A percentile compares a stretch with the other conserved stretches of the same genome.
Evolutionary conservation across 2,113 vertebrate genomes (phyloP).

Genomic region (Tachysurus fulvidraco): DNA sequence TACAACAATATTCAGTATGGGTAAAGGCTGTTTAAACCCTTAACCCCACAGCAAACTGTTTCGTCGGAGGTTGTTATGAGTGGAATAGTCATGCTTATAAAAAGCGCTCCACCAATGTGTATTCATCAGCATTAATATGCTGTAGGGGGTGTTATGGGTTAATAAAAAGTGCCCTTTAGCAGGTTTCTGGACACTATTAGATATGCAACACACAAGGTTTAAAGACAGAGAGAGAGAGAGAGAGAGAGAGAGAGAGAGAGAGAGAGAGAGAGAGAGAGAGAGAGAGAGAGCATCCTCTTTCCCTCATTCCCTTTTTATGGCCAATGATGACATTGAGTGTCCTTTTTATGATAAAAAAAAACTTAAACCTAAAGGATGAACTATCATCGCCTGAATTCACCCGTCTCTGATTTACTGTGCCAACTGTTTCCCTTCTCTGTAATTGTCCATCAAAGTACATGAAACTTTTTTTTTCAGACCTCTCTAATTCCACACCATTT

Average conservation of each 20-base stretch:
- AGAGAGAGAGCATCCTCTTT: constrained; percentile 4
- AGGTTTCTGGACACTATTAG: constrained; percentile 40
- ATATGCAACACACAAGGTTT: constrained; percentile 41
- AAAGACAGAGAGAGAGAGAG: constrained; percentile 14
- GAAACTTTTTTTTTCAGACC: constrained; percentile 45
- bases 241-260: constrained; percentile 15
- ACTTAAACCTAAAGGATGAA: constrained; percentile 53
- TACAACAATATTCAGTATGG: constrained; percentile 1
- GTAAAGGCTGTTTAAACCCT: neutral
- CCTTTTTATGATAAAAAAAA: constrained; percentile 53
- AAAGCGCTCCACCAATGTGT: neutral
- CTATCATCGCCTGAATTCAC: constrained; percentile 39
- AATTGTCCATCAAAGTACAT: constrained; percentile 55
- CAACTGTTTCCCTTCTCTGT: constrained; percentile 42
- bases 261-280: neutral
- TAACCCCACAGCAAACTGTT: constrained; percentile 1
- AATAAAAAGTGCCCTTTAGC: constrained; percentile 42
- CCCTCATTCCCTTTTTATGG: constrained; percentile 41
- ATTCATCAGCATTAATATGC: constrained; percentile 44
- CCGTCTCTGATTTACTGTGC: constrained; percentile 47
- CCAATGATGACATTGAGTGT: constrained; percentile 49
- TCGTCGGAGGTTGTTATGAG: neutral
- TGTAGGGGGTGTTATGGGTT: constrained; percentile 34
- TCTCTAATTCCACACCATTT: constrained; percentile 48
- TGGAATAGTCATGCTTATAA: constrained; percentile 20